Evolutionary conservation across 2,113 vertebrate species (phyloP).

Genomic region (Sturnus vulgaris): DNA sequence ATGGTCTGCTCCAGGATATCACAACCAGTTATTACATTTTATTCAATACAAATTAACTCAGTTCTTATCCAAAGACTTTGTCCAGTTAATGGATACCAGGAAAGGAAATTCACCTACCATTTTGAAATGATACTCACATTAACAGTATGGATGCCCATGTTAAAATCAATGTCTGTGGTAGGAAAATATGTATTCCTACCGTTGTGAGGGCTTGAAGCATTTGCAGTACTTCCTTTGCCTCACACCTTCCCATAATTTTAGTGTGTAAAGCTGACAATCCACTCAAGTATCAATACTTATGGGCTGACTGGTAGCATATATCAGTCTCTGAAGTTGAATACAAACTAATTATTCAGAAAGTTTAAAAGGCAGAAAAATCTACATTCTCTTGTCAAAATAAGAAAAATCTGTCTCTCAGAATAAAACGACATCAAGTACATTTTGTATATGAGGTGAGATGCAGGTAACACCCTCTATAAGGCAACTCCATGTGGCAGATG

Average conservation of each 20-base stretch:
- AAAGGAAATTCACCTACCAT: not conserved
- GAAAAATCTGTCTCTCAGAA: conserved; percentile 4
- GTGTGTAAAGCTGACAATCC: not conserved
- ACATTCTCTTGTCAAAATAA: conserved; percentile 36
- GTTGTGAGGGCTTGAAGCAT: not conserved
- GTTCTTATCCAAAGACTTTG: not conserved
- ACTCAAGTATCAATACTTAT: conserved; percentile 21
- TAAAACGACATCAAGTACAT: conserved; percentile 12
- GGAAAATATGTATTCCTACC: not conserved
- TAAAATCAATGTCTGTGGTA: not conserved
- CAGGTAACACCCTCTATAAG: not conserved
- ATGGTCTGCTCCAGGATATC: not conserved
- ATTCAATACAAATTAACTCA: not conserved
- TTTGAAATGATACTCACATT: not conserved
- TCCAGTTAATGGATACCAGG: not conserved
- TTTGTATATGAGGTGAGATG: not conserved
- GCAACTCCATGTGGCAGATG: conserved; percentile 34
- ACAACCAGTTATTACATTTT: not conserved
- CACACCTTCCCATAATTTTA: not conserved
- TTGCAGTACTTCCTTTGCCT: not conserved
- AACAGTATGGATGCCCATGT: not conserved
- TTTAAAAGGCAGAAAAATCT: conserved; percentile 43
- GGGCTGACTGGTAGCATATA: not conserved
- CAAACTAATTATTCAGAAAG: conserved; percentile 34
- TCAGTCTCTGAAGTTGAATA: conserved; percentile 18